phyloP scores from a whole-genome alignment of 2,113 vertebrate genomes.

The Callipepla squamata region DNA sequence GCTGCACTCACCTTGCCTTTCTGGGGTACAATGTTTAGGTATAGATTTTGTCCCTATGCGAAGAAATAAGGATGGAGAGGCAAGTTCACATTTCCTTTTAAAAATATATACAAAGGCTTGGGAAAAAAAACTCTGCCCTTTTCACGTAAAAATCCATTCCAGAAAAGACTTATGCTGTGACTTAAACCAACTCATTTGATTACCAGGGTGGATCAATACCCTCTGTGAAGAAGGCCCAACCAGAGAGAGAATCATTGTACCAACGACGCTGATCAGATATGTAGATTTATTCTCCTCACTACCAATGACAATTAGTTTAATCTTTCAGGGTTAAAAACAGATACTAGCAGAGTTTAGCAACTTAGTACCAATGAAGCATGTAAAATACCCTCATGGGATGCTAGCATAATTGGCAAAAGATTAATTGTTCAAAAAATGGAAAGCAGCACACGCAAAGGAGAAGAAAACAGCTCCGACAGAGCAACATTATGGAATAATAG shows the following conservation, averaged over 20 bases:
- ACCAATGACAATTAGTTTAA: slow-evolving; percentile 20
- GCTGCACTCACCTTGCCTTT: not conserved
- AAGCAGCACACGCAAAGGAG: slow-evolving; percentile 31
- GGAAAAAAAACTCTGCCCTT: not conserved
- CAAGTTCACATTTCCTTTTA: not conserved
- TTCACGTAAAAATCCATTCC: not conserved
- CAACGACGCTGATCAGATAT: not conserved
- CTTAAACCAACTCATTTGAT: not conserved
- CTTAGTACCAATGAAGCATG: slow-evolving; percentile 27
- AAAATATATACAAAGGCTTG: not conserved
- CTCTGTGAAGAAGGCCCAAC: not conserved
- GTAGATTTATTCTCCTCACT: slow-evolving; percentile 14
- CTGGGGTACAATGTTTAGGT: not conserved
- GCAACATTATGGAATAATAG: slow-evolving; percentile 9
- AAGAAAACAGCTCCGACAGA: not conserved
- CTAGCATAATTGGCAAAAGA: slow-evolving; percentile 57
- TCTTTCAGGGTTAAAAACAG: slow-evolving; percentile 32
- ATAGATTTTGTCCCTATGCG: not conserved
- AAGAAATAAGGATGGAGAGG: not conserved
- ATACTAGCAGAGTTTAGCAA: slow-evolving; percentile 35
- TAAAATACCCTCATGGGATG: slow-evolving; percentile 52
- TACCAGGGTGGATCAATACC: not conserved
- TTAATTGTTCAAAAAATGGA: slow-evolving; percentile 54
- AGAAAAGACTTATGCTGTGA: not conserved
- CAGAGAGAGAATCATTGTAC: not conserved